Base-by-base conservation (phyloP, 2,113 vertebrate genomes). In the Nyctibius bracteatus region DNA sequence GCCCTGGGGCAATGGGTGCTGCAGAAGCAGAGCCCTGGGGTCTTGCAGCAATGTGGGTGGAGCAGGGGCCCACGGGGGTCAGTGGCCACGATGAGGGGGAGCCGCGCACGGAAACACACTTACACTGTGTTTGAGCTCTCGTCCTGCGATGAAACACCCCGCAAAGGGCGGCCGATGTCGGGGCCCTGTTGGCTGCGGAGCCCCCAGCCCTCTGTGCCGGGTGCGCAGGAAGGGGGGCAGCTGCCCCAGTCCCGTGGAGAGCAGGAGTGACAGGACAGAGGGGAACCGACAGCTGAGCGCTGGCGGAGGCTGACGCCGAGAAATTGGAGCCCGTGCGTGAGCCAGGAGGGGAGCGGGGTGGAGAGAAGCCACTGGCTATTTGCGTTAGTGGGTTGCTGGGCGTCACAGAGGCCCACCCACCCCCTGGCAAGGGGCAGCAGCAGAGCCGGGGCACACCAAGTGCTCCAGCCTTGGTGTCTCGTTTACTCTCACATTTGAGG, bases 221-320 rank as follows among this genome's bases (percentile, higher is more conserved):
- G 88, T 15, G 87, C 14, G 24, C 35, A n/a, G 79, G 73, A 82
- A 94, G 90, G 82, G 94, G 92, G 81, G 93, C 78, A 51, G 93
- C 95, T 19, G 90, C 85, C 54, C 82, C 86, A 70, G 92, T 61
- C 2, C 81, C 43, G 72, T 20, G 51, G 85, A 85, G 54, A 75
- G 95, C 81, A 21, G 97, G 96, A 98, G 96, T 98, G 97, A 98
- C 98, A 98, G 98, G 96, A 90, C 97, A 97, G 93, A 98, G 98
- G 97, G 97, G 96, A 98, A 97, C 74, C 71, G 92, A 98, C 98
- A 98, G 98, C 98, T 98, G 98, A 96, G 92, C 47, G 33, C 93
- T 55, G 97, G 80, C 30, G 71, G 95, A 78, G 96, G 98, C 98
- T 98, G 98, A 98, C 98, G 96, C 95, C 21, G 97, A 97, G 98